Conservation (phyloP, 1,140 invertebrate genomes). For the Zelostemma sp. region DNA sequence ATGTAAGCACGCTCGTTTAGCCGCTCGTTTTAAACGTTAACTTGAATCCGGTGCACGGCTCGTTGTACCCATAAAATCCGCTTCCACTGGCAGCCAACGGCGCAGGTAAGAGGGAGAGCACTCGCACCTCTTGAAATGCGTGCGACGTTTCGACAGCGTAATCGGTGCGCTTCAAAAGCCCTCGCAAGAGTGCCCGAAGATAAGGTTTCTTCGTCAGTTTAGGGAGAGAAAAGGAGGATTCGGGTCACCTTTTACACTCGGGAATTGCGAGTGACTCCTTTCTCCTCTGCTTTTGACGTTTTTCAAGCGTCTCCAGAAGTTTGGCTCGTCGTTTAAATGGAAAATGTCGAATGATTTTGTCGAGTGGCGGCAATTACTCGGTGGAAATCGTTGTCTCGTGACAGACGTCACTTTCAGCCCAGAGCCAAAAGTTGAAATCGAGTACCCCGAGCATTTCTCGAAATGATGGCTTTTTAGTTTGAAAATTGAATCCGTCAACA, state of each 20-base stretch:
- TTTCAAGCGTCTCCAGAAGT: too few species aligned
- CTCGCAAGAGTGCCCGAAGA: not conserved
- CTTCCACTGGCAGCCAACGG: slow-evolving; percentile 32
- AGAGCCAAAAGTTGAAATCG: slow-evolving; percentile 18
- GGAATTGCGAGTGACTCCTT: too few species aligned
- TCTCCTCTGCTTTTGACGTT: too few species aligned
- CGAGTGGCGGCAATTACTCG: too few species aligned
- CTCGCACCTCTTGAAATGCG: not conserved
- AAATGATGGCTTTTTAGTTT: not conserved
- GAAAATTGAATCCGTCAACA: slow-evolving; percentile 1
- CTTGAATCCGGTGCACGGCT: slow-evolving; percentile 29
- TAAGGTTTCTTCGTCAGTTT: too few species aligned
- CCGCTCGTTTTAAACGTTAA: slow-evolving; percentile 47
- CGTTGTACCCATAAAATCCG: slow-evolving; percentile 38
- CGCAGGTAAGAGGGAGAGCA: slow-evolving; percentile 25
- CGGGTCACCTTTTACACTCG: too few species aligned
- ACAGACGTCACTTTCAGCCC: slow-evolving; percentile 23
- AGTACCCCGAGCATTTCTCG: slow-evolving; percentile 7
- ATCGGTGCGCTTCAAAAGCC: slow-evolving; percentile 4
- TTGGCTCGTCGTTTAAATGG: too few species aligned
- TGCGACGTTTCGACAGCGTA: slow-evolving; percentile 37
- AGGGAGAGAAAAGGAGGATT: too few species aligned
- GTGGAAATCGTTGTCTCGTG: slow-evolving; percentile 5
- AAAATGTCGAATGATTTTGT: too few species aligned
- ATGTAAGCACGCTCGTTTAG: slow-evolving; percentile 35